A percentile compares a stretch with the other conserved stretches of the same genome.
Evolutionary conservation across 2,888 invertebrate genomes (phyloP).

Genomic region (Pharmacophagus antenor): DNA sequence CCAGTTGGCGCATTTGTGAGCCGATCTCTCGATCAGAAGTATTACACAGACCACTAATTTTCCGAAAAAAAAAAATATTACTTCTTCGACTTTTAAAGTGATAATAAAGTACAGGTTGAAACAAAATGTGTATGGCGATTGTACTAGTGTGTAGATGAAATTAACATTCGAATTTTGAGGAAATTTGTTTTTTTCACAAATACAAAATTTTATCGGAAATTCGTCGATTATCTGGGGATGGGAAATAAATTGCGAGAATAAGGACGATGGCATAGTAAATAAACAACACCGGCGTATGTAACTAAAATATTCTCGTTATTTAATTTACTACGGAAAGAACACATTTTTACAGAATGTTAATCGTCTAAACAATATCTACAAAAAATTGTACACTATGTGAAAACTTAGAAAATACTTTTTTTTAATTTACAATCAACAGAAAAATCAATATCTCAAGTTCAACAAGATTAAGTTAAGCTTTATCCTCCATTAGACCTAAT

Average conservation of each 20-base stretch:
- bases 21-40: too few relatives aligned
- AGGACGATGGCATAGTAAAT: conserved; percentile 38
- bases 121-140: too few relatives aligned
- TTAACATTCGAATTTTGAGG: too few relatives aligned
- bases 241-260: background rate
- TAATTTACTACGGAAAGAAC: conserved; percentile 82
- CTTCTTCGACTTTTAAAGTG: too few relatives aligned
- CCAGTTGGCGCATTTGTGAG: too few relatives aligned
- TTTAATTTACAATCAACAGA: conserved; percentile 78
- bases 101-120: too few relatives aligned
- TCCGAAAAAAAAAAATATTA: too few relatives aligned
- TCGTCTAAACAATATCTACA: conserved; percentile 79
- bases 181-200: too few relatives aligned
- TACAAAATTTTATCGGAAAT: too few relatives aligned
- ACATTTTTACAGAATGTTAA: conserved; percentile 82
- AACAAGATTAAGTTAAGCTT: conserved; percentile 78
- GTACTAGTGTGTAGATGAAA: too few relatives aligned
- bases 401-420: conserved; percentile 66
- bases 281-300: conserved; percentile 67
- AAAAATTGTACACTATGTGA: conserved; percentile 80
- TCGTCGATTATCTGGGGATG: background rate
- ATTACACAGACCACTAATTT: too few relatives aligned
- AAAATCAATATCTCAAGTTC: conserved; percentile 73
- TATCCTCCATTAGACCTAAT: conserved; percentile 54
- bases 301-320: conserved; percentile 82